Evolutionary conservation across 2,113 vertebrate species (phyloP).

Genomic region (Poecilia latipinna): DNA sequence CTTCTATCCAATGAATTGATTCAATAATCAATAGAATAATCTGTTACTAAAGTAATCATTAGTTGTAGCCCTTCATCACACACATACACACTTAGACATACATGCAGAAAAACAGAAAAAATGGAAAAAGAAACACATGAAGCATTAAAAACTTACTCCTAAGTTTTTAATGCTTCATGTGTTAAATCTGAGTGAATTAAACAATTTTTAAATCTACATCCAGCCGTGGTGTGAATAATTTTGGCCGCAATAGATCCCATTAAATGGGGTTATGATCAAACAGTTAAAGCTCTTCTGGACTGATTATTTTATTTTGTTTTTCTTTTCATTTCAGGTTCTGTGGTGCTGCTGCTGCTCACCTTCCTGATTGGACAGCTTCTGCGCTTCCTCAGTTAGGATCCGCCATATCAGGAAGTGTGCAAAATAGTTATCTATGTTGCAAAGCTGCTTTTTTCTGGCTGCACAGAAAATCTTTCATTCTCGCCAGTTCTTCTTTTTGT

Average conservation of each 20-base stretch:
- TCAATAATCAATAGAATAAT: too few species aligned
- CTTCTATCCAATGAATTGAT: too few species aligned
- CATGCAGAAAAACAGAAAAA: too few species aligned
- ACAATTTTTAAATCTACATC: background rate
- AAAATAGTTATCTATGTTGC: background rate
- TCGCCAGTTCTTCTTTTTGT: too few species aligned
- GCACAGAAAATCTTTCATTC: background rate
- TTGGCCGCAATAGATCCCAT: background rate
- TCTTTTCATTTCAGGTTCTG: slow-evolving; percentile 1
- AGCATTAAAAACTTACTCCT: too few species aligned
- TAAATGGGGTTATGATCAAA: background rate
- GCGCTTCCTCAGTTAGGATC: background rate
- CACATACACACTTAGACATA: too few species aligned
- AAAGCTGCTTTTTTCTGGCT: background rate
- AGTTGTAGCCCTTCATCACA: too few species aligned
- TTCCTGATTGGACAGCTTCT: background rate
- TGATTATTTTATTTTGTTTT: too few species aligned
- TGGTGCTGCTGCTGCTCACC: background rate
- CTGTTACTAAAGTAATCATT: too few species aligned
- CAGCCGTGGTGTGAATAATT: background rate
- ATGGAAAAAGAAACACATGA: too few species aligned
- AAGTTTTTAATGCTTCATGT: too few species aligned
- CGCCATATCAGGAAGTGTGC: background rate
- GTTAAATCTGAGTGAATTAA: background rate
- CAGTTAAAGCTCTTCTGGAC: background rate